phyloP scores from a whole-genome alignment of 2,888 invertebrate genomes.

The Ophion ellenae region DNA sequence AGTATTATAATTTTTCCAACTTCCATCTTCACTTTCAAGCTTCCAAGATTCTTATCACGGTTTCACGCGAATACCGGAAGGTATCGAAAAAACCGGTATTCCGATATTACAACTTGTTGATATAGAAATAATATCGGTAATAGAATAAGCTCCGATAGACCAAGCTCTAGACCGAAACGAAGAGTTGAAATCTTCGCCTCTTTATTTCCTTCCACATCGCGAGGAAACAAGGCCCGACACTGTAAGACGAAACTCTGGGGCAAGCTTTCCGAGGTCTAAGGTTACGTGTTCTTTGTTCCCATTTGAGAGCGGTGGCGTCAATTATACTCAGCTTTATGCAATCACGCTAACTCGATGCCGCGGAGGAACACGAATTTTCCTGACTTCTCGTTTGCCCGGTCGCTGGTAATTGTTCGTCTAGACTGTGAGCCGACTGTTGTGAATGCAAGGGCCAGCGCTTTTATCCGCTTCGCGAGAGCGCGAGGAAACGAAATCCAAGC shows the following conservation, averaged over 20 bases:
- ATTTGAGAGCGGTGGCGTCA: conserved; percentile 1
- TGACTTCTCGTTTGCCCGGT: neutral
- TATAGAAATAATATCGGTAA: too few species aligned
- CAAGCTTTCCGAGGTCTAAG: conserved; percentile 15
- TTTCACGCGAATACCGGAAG: too few species aligned
- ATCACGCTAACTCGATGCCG: conserved; percentile 32
- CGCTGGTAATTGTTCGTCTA: neutral
- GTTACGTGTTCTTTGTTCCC: conserved; percentile 34
- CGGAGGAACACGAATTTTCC: conserved; percentile 2
- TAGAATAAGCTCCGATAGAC: too few species aligned
- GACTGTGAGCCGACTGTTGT: neutral
- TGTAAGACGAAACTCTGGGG: conserved; percentile 22
- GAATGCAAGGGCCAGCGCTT: neutral
- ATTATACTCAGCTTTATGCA: conserved; percentile 44
- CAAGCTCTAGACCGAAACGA: neutral
- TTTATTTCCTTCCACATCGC: conserved; percentile 8
- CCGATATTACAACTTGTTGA: too few species aligned
- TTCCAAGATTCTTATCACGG: too few species aligned
- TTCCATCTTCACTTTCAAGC: too few species aligned
- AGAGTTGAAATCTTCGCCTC: conserved; percentile 43
- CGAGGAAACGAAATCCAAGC: neutral
- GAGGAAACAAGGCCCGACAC: conserved; percentile 1
- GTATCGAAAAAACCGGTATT: too few species aligned
- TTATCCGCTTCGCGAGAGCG: neutral
- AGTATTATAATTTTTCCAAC: too few species aligned